phyloP scores from a whole-genome alignment of 2,888 invertebrate species.

The Rhorus exstirpatorius region DNA sequence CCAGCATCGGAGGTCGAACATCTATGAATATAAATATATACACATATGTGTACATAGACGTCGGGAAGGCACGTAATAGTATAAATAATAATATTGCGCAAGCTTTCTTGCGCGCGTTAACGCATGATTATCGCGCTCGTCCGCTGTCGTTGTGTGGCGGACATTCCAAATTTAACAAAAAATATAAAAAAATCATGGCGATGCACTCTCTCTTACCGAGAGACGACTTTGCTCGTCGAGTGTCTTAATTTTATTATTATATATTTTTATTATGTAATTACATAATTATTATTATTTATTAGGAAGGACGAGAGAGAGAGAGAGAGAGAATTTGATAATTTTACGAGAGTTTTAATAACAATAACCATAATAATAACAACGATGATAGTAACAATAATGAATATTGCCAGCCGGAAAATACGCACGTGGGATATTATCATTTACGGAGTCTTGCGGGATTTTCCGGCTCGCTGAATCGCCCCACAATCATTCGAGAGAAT shows the following conservation, averaged over 20 bases:
- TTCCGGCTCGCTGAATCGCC: constrained; percentile 32
- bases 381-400: no score
- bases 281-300: no score
- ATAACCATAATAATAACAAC: no score
- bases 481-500: constrained; percentile 28
- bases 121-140: constrained; percentile 79
- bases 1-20: constrained; percentile 74
- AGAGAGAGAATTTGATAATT: no score
- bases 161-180: no score
- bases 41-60: constrained; percentile 68
- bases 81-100: constrained; percentile 83
- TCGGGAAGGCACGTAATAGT: constrained; percentile 77
- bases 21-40: no score
- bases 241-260: no score
- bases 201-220: constrained; percentile 71
- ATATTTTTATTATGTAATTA: no score
- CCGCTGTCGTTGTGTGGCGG: constrained; percentile 27
- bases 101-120: constrained; percentile 77
- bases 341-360: no score
- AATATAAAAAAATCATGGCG: constrained; percentile 76
- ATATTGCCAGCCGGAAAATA: constrained; percentile 24
- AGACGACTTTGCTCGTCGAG: no score
- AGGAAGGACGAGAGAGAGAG: no score
- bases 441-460: constrained; percentile 15
- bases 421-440: constrained; percentile 38